Conservation (phyloP, 2,113 vertebrate genomes). For the Fukomys damarensis region DNA sequence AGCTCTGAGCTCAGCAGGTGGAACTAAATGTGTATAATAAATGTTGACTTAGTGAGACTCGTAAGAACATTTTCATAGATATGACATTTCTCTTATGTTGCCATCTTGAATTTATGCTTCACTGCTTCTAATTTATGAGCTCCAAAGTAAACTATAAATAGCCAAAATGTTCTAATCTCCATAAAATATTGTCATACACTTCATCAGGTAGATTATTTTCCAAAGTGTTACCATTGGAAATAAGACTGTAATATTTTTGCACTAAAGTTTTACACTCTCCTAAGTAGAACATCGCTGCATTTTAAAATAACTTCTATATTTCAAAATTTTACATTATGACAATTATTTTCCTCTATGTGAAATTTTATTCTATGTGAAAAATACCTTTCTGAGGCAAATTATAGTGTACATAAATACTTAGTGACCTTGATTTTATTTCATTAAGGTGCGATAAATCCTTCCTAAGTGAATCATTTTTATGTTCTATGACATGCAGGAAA, state of each 20-base stretch:
- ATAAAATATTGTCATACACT: conserved; percentile 27
- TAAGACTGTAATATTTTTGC: not conserved
- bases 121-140: conserved; percentile 61
- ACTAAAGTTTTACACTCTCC: not conserved
- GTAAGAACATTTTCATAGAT: conserved; percentile 46
- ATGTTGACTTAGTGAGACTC: not conserved
- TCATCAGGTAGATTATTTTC: not conserved
- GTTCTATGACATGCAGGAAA: not conserved
- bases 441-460: not conserved
- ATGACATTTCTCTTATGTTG: conserved; percentile 39
- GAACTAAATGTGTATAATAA: conserved; percentile 20
- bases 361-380: not conserved
- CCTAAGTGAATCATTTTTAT: not conserved
- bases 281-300: not conserved
- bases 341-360: not conserved
- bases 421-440: not conserved
- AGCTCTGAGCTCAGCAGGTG: not conserved
- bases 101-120: conserved; percentile 56
- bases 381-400: not conserved
- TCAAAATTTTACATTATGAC: not conserved
- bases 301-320: not conserved
- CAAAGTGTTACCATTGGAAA: conserved; percentile 1
- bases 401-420: not conserved
- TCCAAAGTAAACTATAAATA: conserved; percentile 54
- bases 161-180: not conserved